Base-by-base conservation (phyloP, 2,113 vertebrate species). In the Apistogramma diplotaenia region DNA sequence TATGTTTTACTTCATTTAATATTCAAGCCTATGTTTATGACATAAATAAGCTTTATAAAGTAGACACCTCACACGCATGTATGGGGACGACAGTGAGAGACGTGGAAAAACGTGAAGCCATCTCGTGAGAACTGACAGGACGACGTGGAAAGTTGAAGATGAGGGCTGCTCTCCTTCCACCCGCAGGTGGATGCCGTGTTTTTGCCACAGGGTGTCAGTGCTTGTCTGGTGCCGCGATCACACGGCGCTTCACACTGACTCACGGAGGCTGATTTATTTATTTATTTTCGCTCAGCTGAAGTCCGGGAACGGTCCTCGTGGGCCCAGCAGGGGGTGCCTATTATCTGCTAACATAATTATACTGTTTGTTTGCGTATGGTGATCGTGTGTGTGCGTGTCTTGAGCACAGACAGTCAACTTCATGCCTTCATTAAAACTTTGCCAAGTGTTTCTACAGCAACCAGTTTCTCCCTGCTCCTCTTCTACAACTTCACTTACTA, bases 371-470 rank as follows among this genome's bases (percentile, higher is more conserved):
- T 85, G 81, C 27, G 25, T 72, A 79, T 59, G 58, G 70, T 72
- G 72, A 83, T 89, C 13, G 72, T 76, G 76, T 56, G 79, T 51
- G 78, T 59, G 77, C 31, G 51, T 53, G 76, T 81, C 60, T 87
- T 86, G 76, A 85, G 85, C 75, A 85, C 60, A 85, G 78, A 67
- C 71, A 80, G 83, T 51, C 10, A 91, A 92, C 85, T 93, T 88
- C 75, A 85, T 88, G 87, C 87, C 90, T 92, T 92, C 91, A 90
- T 93, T 92, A 94, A 94, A 95, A 95, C 89, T 93, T 93, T 87
- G 83, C 81, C 76, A 84, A 88, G 87, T 91, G 93, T 95, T 92
- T 90, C 93, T 92, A 92, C 89, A 89, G 91, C 94, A 94, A 93
- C 93, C 75, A 29, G 80, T 85, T 79, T 84, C 80, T 65, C 72